Conservation (phyloP, 2,797 vertebrate genomes). For the Anas flavirostris region DNA sequence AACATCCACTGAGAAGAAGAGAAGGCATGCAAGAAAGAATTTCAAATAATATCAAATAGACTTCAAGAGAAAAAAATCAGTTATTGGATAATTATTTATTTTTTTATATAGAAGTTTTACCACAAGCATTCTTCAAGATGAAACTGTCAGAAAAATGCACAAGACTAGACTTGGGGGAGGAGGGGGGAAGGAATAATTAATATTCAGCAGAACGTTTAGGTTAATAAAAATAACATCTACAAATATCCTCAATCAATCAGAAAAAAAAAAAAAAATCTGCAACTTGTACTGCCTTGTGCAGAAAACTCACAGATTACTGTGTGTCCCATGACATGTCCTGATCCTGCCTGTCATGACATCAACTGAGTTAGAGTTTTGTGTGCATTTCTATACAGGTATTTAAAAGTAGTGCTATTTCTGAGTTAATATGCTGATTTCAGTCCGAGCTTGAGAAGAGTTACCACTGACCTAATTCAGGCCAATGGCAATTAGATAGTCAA, state of each 20-base stretch:
- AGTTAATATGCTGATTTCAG: not conserved
- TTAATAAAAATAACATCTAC: not conserved
- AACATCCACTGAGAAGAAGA: not conserved
- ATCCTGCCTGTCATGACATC: not conserved
- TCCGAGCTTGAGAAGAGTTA: not conserved
- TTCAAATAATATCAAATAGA: not conserved
- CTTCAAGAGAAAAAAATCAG: not conserved
- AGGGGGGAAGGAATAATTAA: not conserved
- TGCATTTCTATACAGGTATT: not conserved
- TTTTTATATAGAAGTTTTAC: not conserved
- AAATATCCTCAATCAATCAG: not conserved
- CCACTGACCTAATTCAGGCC: not conserved
- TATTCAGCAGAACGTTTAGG: not conserved
- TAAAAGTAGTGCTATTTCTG: not conserved
- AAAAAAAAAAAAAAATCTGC: too few relatives aligned
- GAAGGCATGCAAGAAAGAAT: not conserved
- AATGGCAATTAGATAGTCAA: not conserved
- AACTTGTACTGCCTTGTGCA: not conserved
- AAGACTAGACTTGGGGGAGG: not conserved
- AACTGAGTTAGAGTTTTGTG: not conserved
- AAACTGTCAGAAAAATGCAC: not conserved
- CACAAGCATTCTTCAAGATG: not conserved
- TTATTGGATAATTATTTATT: not conserved
- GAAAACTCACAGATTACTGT: not conserved
- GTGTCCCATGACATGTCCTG: not conserved